Evolutionary conservation across 2,113 vertebrate species (phyloP).

Genomic region (Phodopus roborovskii): DNA sequence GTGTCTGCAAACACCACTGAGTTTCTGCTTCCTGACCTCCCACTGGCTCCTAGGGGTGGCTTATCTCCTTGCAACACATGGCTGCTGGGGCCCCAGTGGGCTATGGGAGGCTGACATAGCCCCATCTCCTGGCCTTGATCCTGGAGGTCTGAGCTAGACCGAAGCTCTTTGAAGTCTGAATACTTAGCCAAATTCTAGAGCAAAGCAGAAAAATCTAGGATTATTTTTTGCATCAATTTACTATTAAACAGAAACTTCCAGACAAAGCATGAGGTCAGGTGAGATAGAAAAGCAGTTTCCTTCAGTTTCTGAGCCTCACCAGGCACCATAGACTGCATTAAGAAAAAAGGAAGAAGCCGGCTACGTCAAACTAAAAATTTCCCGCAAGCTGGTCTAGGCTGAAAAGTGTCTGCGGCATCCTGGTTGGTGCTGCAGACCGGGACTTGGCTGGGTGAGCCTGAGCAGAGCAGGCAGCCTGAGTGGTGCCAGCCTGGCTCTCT

Average conservation of each 20-base stretch:
- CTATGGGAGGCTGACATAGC: no score
- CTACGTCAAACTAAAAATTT: conserved; percentile 79
- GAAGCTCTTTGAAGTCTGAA: neutral
- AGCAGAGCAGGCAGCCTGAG: accelerated
- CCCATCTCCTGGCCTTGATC: neutral
- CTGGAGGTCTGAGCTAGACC: neutral
- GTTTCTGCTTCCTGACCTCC: neutral
- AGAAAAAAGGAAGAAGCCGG: conserved; percentile 78
- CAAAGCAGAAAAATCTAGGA: neutral
- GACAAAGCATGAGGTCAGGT: neutral
- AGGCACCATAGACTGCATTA: neutral
- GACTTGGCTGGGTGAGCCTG: neutral
- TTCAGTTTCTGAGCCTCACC: conserved; percentile 31
- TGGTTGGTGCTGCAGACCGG: neutral
- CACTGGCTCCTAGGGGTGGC: neutral
- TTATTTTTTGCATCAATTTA: neutral
- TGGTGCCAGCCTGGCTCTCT: neutral
- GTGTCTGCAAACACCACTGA: neutral
- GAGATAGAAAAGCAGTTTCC: neutral
- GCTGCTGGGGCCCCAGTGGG: neutral
- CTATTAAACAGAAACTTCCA: conserved; percentile 8
- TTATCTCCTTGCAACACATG: neutral
- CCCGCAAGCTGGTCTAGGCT: neutral
- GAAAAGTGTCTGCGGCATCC: conserved; percentile 64
- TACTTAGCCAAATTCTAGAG: neutral